Evolutionary conservation across 2,113 vertebrate species (phyloP).

Genomic region (Scortum barcoo): DNA sequence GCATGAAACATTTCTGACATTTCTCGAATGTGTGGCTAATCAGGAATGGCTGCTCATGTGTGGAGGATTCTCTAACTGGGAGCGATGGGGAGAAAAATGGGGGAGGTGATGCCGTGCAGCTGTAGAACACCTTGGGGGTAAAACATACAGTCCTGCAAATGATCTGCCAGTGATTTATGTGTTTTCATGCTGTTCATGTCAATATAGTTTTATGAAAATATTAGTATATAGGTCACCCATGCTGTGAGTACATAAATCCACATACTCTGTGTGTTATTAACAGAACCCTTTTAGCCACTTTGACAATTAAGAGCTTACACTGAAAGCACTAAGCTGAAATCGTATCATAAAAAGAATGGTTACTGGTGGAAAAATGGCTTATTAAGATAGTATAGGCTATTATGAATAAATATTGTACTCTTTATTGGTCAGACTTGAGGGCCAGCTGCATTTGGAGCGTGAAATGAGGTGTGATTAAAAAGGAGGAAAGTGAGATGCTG

Average conservation of each 20-base stretch:
- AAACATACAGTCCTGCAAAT: constrained; percentile 13
- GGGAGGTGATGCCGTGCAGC: constrained; percentile 36
- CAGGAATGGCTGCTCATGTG: constrained; percentile 77
- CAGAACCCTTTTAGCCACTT: constrained; percentile 1
- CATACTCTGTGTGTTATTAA: background rate
- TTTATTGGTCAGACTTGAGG: constrained; percentile 62
- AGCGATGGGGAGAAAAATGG: constrained; percentile 17
- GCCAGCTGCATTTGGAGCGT: constrained; percentile 52
- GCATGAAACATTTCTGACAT: constrained; percentile 82
- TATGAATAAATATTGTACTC: constrained; percentile 24
- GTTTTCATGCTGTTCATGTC: constrained; percentile 21
- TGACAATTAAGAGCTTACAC: background rate
- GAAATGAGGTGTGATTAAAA: constrained; percentile 23
- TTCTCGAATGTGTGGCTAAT: constrained; percentile 80
- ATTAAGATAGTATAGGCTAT: constrained; percentile 58
- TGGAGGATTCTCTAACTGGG: constrained; percentile 43
- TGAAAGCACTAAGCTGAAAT: constrained; percentile 24
- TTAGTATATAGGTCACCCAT: background rate
- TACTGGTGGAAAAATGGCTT: constrained; percentile 41
- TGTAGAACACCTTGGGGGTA: constrained; percentile 13
- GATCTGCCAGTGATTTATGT: constrained; percentile 25
- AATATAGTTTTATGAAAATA: constrained; percentile 35
- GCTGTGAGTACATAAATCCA: constrained; percentile 23
- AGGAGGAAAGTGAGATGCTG: constrained; percentile 18
- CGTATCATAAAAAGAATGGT: constrained; percentile 51